A percentile compares a stretch with the other conserved stretches of the same genome.
These are phyloP conservation scores for Mimumesa dahlbomi DNA, from an alignment of 2,888 invertebrate species.

Conservation along the genomic window DNA sequence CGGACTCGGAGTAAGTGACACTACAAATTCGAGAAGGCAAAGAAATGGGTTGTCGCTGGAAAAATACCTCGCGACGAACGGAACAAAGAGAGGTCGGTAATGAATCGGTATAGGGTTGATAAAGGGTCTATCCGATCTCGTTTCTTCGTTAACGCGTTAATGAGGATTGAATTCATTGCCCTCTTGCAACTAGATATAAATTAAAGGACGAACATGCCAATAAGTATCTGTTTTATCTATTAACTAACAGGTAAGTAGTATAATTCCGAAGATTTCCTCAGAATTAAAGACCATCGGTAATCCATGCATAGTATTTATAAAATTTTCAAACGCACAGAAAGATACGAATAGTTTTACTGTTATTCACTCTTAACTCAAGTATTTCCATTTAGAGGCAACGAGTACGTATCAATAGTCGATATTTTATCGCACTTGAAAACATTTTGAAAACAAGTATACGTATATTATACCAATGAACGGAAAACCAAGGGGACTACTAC, in stretches of 20 bases:
- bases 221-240: neutral
- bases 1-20: neutral
- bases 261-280: no score
- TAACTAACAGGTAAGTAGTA: no score
- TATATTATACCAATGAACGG: no score
- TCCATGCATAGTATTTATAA: no score
- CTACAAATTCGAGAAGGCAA: neutral
- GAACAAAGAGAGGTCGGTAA: slow-evolving; percentile 31
- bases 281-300: no score
- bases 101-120: slow-evolving; percentile 40
- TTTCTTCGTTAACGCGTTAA: slow-evolving; percentile 38
- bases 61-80: slow-evolving; percentile 32
- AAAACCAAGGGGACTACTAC: no score
- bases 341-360: no score
- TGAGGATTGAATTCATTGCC: slow-evolving; percentile 46
- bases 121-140: slow-evolving; percentile 14
- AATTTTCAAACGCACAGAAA: no score
- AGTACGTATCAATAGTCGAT: no score
- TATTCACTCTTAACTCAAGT: no score
- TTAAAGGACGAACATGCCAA: slow-evolving; percentile 27
- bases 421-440: no score
- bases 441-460: neutral
- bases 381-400: no score
- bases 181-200: slow-evolving; percentile 39
- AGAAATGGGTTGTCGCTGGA: neutral